Evolutionary conservation across 2,888 invertebrate genomes (phyloP).

Genomic region (Zootermopsis nevadensis): DNA sequence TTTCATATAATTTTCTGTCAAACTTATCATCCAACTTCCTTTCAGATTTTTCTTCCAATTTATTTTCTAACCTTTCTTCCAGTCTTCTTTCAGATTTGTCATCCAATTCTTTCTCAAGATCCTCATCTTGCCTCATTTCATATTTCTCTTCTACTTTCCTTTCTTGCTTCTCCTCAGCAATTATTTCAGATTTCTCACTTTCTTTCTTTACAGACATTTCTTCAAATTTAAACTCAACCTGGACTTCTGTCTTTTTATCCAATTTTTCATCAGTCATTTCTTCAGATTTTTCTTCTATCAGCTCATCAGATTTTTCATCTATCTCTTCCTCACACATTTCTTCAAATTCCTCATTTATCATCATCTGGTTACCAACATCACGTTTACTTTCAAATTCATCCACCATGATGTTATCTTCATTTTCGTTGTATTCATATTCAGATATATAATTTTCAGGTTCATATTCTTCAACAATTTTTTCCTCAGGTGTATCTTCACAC

Average conservation of each 20-base stretch:
- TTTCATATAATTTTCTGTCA: neutral
- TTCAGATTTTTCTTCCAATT: neutral
- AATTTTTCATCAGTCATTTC: conserved; percentile 39
- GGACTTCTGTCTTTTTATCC: neutral
- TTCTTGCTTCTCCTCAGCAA: neutral
- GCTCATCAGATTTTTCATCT: neutral
- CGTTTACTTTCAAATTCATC: neutral
- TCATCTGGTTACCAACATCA: neutral
- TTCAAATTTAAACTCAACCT: neutral
- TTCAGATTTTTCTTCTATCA: neutral
- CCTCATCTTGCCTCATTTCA: conserved; percentile 3
- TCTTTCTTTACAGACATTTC: neutral
- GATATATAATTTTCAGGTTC: neutral
- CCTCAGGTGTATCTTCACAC: neutral
- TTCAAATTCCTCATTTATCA: neutral
- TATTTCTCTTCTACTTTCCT: conserved; percentile 44
- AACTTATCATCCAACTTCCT: neutral
- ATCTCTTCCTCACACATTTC: neutral
- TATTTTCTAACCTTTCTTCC: neutral
- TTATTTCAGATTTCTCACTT: neutral
- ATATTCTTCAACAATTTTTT: neutral
- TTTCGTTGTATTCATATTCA: neutral
- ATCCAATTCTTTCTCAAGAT: neutral
- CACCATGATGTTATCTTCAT: neutral
- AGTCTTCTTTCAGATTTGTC: conserved; percentile 1